phyloP scores from a whole-genome alignment of 2,797 vertebrate genomes.

The Microcaecilia unicolor region DNA sequence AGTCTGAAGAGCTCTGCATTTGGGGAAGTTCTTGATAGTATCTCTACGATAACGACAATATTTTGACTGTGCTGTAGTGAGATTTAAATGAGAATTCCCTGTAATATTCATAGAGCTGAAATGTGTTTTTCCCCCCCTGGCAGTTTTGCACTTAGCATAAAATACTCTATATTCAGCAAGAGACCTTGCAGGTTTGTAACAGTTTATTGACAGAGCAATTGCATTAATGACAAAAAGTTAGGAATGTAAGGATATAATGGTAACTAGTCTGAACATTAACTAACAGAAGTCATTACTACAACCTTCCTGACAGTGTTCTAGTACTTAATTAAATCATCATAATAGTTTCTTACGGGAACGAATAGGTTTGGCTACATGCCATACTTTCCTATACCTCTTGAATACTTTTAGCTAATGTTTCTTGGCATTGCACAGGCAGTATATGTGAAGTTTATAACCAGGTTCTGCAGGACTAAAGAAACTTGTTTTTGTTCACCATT shows the following conservation, averaged over 20 bases:
- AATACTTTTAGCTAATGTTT: constrained; percentile 4
- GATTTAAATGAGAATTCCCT: background rate
- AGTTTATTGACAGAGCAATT: no score
- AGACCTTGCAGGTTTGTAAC: background rate
- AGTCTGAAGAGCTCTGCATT: no score
- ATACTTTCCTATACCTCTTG: background rate
- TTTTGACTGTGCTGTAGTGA: background rate
- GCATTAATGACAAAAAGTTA: constrained; percentile 16
- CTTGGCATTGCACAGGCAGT: background rate
- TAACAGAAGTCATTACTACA: no score
- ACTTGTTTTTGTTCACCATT: constrained; percentile 6
- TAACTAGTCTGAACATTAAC: no score
- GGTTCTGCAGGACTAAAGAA: constrained; percentile 26
- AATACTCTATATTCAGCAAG: no score
- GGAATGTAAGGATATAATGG: constrained; percentile 16
- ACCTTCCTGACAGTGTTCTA: background rate
- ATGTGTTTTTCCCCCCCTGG: background rate
- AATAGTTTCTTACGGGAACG: constrained; percentile 8
- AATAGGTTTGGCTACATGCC: constrained; percentile 14
- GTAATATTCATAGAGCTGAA: background rate
- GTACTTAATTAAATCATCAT: constrained; percentile 3
- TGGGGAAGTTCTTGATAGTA: no score
- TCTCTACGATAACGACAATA: no score
- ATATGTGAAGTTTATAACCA: constrained; percentile 20
- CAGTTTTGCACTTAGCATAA: background rate